phyloP scores from a whole-genome alignment of 2,888 invertebrate species.

The Agriopis marginaria region DNA sequence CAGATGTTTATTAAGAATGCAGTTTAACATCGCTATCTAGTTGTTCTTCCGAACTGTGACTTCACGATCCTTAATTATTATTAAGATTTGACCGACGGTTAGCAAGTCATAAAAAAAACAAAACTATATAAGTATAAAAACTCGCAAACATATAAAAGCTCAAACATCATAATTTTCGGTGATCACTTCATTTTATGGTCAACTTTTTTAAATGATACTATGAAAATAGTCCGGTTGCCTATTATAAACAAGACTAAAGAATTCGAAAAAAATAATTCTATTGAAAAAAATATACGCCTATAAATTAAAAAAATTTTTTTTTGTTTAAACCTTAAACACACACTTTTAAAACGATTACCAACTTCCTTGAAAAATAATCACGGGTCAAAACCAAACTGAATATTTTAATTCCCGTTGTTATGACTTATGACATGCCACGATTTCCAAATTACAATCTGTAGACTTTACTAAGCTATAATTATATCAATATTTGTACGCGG shows the following conservation, averaged over 20 bases:
- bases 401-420: slow-evolving; percentile 13
- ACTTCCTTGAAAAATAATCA: slow-evolving; percentile 18
- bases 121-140: too few species aligned
- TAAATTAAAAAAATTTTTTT: neutral
- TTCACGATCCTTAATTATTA: too few species aligned
- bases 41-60: too few species aligned
- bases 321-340: neutral
- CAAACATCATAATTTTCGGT: too few species aligned
- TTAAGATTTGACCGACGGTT: too few species aligned
- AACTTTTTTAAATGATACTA: too few species aligned
- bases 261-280: neutral
- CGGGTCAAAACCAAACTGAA: neutral
- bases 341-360: neutral
- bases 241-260: too few species aligned
- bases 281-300: neutral
- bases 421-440: slow-evolving; percentile 25
- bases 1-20: neutral
- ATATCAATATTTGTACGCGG: slow-evolving; percentile 43
- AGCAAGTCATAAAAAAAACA: too few species aligned
- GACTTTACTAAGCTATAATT: slow-evolving; percentile 16
- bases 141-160: too few species aligned
- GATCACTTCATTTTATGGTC: too few species aligned
- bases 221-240: too few species aligned
- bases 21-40: too few species aligned
- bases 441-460: slow-evolving; percentile 27